Percentiles rank a stretch among this genome's conserved stretches.
phyloP scores from a whole-genome alignment of 2,113 vertebrate species.

The Tinamus guttatus region DNA sequence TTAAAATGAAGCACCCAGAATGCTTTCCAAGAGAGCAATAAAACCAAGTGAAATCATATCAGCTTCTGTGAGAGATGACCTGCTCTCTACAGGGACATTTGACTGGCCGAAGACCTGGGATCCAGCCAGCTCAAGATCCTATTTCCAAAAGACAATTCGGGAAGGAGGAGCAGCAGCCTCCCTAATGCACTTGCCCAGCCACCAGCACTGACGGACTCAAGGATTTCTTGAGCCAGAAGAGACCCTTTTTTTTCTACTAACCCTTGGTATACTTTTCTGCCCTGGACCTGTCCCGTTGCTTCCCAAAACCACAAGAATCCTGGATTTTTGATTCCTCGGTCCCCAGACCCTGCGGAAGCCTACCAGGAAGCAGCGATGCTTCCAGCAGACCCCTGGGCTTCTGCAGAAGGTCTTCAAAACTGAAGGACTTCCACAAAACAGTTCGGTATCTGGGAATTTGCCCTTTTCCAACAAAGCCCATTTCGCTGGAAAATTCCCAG shows the following conservation, averaged over 20 bases:
- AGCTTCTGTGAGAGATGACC: not conserved
- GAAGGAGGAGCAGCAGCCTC: not conserved
- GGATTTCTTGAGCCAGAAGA: not conserved
- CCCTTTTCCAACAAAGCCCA: not conserved
- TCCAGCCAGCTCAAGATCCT: not conserved
- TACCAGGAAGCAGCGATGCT: not conserved
- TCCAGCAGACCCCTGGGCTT: not conserved
- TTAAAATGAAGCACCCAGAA: not conserved
- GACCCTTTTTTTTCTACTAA: not conserved
- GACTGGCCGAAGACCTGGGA: not conserved
- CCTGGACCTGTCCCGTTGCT: not conserved
- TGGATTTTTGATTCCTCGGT: not conserved
- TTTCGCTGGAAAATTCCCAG: slow-evolving; percentile 38
- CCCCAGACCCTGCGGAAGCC: not conserved
- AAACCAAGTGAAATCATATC: not conserved
- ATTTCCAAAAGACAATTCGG: not conserved
- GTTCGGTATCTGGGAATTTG: not conserved
- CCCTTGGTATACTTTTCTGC: not conserved
- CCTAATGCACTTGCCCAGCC: not conserved
- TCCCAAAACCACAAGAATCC: not conserved
- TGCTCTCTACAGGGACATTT: not conserved
- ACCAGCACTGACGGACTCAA: not conserved
- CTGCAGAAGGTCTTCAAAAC: not conserved
- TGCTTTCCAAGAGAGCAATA: not conserved
- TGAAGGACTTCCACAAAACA: not conserved